phyloP scores from a whole-genome alignment of 2,797 vertebrate species.

The Schizopygopsis malacanthus region DNA sequence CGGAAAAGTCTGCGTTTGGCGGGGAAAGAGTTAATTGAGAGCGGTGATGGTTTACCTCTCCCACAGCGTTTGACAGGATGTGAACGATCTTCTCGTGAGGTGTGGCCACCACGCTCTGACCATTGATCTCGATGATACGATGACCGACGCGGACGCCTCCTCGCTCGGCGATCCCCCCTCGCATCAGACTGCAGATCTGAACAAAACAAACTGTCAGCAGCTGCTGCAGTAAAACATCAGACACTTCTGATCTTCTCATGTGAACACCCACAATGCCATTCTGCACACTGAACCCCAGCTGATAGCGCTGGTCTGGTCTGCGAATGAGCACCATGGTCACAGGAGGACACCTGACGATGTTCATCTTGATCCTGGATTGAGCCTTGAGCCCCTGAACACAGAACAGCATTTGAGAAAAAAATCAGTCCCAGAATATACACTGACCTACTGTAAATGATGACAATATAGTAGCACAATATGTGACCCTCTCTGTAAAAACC shows the following conservation, averaged over 20 bases:
- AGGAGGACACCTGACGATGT: slow-evolving; percentile 94
- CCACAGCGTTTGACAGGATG: slow-evolving; percentile 94
- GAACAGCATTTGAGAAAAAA: not conserved
- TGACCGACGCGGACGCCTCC: slow-evolving; percentile 95
- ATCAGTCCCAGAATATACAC: not conserved
- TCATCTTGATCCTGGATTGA: slow-evolving; percentile 93
- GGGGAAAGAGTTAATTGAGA: no score
- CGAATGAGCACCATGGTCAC: slow-evolving; percentile 96
- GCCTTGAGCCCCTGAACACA: slow-evolving; percentile 89
- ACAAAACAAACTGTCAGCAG: not conserved
- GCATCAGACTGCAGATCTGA: slow-evolving; percentile 98
- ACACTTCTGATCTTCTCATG: not conserved
- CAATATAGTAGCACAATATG: no score
- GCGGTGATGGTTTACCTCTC: slow-evolving; percentile 81
- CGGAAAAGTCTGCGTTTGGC: no score
- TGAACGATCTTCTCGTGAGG: slow-evolving; percentile 98
- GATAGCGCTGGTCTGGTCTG: slow-evolving; percentile 93
- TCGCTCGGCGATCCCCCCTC: slow-evolving; percentile 93
- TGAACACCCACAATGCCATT: slow-evolving; percentile 91
- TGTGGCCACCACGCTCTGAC: slow-evolving; percentile 95
- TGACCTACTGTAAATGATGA: not conserved
- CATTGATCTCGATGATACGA: slow-evolving; percentile 96
- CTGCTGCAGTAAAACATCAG: not conserved
- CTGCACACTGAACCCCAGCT: slow-evolving; percentile 96
- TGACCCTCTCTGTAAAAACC: no score